Conservation (phyloP, 2,888 invertebrate species). For the Papilio demoleus region DNA sequence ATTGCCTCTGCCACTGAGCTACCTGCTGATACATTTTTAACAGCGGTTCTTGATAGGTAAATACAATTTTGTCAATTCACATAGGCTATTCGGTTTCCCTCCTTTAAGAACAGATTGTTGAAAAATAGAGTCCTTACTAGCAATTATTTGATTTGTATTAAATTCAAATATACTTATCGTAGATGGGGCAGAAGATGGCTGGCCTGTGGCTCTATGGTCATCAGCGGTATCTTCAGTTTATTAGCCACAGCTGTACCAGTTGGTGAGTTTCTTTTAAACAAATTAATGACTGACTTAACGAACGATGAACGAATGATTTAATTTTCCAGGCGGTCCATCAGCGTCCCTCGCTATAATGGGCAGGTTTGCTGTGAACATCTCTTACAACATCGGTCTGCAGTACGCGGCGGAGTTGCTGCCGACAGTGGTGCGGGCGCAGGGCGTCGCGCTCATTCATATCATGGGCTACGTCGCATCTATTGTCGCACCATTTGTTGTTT, state of each 20-base stretch:
- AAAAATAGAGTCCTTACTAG: too few species aligned
- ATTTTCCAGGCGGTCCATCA: slow-evolving; percentile 86
- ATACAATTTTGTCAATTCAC: too few species aligned
- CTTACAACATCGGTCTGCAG: slow-evolving; percentile 95
- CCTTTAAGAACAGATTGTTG: too few species aligned
- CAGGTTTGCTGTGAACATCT: slow-evolving; percentile 93
- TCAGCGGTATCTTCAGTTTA: slow-evolving; percentile 91
- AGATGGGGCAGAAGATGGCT: slow-evolving; percentile 94
- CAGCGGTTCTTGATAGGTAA: slow-evolving; percentile 87
- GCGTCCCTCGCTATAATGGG: slow-evolving; percentile 92
- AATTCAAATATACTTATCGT: too few species aligned
- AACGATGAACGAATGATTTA: background rate
- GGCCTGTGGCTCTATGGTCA: slow-evolving; percentile 91
- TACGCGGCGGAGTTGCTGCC: slow-evolving; percentile 95
- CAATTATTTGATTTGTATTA: too few species aligned
- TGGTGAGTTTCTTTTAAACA: slow-evolving; percentile 78
- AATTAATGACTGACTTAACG: background rate
- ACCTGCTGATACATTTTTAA: slow-evolving; percentile 92
- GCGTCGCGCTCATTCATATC: slow-evolving; percentile 93
- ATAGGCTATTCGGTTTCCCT: too few species aligned
- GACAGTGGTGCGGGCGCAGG: slow-evolving; percentile 94
- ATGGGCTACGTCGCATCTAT: slow-evolving; percentile 95
- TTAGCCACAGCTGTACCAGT: slow-evolving; percentile 89
- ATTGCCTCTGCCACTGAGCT: slow-evolving; percentile 92
- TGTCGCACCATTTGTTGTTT: slow-evolving; percentile 92